phyloP scores from a whole-genome alignment of 2,888 invertebrate genomes.

The Drosophila testacea region DNA sequence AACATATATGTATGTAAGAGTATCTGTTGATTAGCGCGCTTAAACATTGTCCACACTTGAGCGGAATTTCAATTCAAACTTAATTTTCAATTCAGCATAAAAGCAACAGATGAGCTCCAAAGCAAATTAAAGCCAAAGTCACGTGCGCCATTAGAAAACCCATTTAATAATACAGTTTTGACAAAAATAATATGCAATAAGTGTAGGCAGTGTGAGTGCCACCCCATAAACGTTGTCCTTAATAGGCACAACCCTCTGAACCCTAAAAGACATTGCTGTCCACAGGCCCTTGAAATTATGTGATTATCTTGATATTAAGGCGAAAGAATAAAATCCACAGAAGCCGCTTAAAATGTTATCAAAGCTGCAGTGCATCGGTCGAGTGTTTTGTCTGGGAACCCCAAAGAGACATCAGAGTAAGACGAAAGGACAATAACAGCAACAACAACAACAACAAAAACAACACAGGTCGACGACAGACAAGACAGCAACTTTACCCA shows the following conservation, averaged over 20 bases:
- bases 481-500: conserved; percentile 50
- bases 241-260: conserved; percentile 21
- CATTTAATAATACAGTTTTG: conserved; percentile 60
- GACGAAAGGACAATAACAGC: conserved; percentile 30
- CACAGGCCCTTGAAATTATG: conserved; percentile 60
- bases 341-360: conserved; percentile 76
- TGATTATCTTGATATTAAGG: conserved; percentile 67
- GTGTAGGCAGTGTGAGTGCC: conserved; percentile 8
- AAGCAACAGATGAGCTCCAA: conserved; percentile 44
- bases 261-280: conserved; percentile 37
- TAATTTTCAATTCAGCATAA: conserved; percentile 5
- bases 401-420: conserved; percentile 3
- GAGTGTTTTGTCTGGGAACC: conserved; percentile 40
- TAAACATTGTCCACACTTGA: conserved; percentile 2
- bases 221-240: conserved; percentile 18
- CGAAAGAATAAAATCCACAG: conserved; percentile 52
- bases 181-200: conserved; percentile 54
- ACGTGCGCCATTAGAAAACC: conserved; percentile 62
- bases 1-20: conserved; percentile 1
- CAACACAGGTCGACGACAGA: conserved; percentile 19
- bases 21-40: conserved; percentile 9
- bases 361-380: conserved; percentile 61
- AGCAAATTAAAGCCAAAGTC: conserved; percentile 48
- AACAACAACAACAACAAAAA: conserved; percentile 9
- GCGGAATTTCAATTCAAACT: conserved; percentile 11